Percentiles rank a stretch among this genome's conserved stretches.
Conservation (phyloP, 2,797 vertebrate genomes). For the Hippopotamyrus pictus region DNA sequence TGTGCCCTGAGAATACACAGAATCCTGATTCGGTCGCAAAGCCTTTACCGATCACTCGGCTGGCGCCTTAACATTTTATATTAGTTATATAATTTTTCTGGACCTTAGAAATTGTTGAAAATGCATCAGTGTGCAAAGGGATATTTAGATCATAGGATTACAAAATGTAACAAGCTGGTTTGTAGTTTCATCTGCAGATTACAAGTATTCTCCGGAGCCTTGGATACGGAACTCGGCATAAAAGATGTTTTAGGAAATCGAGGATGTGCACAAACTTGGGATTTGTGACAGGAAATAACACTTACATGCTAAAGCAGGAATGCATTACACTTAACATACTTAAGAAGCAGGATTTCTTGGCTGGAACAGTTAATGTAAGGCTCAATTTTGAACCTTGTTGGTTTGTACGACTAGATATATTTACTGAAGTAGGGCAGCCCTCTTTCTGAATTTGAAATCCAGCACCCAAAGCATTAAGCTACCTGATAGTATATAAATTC, state of each 20-base stretch:
- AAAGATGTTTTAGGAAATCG: neutral
- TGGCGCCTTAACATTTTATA: neutral
- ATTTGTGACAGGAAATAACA: neutral
- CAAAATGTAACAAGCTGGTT: neutral
- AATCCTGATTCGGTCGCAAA: neutral
- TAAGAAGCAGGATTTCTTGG: neutral
- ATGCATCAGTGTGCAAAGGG: constrained; percentile 12
- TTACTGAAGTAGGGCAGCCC: neutral
- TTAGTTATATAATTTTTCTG: neutral
- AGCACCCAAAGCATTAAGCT: neutral
- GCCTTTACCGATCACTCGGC: neutral
- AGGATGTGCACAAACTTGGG: neutral
- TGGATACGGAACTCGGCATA: too few species aligned
- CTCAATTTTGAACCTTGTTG: neutral
- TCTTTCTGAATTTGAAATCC: neutral
- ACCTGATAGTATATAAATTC: neutral
- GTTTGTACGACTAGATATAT: neutral
- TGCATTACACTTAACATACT: neutral
- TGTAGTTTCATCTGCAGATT: neutral
- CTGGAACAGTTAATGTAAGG: neutral
- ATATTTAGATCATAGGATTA: constrained; percentile 21
- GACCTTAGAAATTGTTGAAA: neutral
- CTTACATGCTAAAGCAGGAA: neutral
- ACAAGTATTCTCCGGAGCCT: neutral
- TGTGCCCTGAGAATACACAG: neutral